Evolutionary conservation across 2,888 invertebrate genomes (phyloP), one percentile per base, ranked within the genome.

Genomic region (Erebia epiphron): DNA sequence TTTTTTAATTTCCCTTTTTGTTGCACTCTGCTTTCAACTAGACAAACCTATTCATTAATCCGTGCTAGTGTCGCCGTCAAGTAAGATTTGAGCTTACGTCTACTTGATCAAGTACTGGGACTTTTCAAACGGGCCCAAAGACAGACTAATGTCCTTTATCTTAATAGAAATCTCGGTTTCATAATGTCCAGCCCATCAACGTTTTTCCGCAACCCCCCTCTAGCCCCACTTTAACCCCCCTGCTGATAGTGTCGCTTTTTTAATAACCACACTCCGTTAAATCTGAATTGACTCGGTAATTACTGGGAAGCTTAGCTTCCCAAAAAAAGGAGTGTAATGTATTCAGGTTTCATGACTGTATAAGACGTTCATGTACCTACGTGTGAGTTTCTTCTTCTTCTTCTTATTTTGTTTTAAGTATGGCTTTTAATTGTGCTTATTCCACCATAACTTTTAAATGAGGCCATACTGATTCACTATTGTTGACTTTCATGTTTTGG

Each of bases 161-260:
- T 90, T 90, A 92, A 92, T 92, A 90, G 91, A 86, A 90, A 92
- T 92, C 92, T 89, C 78, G 86, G 87, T 84, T 83, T 89, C 88
- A 86, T 91, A 91, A 91, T 88, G 89, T 88, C 88, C 86, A 85
- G 85, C 86, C 88, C 91, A 92, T 92, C 92, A 92, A 90, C 91
- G 85, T 86, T 90, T 61, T 90, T 88, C 85, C 87, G 85, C 91
- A 86, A 83, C 84, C 82, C 82, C 80, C 86, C 81, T 84, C 80
- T 77, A 82, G 79, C 79, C 76, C 83, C 86, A 81, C 84, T 80
- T 78, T 83, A 79, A 78, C 77, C 83, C 85, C 84, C 79, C 79
- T 67, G 90, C 90, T 87, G 89, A 90, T 84, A 80, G 80, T 83
- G 79, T 78, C 82, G 80, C 84, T 88, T 89, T 89, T 90, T 85